These are phyloP conservation scores for Brachylomia viminalis DNA, from an alignment of 2,888 invertebrate species.

Conservation along the genomic window DNA sequence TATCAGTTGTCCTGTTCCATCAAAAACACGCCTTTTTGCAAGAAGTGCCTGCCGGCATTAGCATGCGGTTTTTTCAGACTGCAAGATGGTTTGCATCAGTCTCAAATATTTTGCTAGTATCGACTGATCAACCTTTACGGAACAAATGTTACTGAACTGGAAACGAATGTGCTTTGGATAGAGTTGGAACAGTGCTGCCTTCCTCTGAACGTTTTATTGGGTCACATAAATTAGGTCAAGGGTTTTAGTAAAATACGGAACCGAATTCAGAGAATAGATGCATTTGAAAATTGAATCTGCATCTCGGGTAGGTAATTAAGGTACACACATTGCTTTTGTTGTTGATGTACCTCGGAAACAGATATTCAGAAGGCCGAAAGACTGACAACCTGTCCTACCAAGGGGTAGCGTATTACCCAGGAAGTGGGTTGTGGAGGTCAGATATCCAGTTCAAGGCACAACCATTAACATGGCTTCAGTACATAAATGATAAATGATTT, in stretches of 20 bases:
- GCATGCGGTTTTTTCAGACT: too few species aligned
- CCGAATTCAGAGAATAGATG: not conserved
- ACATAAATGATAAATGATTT: too few species aligned
- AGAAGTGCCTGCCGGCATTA: too few species aligned
- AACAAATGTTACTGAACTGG: constrained; percentile 30
- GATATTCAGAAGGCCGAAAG: not conserved
- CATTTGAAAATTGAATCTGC: not conserved
- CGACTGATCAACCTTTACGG: not conserved
- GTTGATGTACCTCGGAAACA: too few species aligned
- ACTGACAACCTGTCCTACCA: not conserved
- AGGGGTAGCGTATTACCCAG: too few species aligned
- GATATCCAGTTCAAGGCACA: too few species aligned
- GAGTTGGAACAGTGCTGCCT: constrained; percentile 1
- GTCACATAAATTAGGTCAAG: constrained; percentile 27
- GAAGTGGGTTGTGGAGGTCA: too few species aligned
- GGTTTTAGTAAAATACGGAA: not conserved
- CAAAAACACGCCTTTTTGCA: too few species aligned
- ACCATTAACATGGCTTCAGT: too few species aligned
- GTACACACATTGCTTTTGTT: not conserved
- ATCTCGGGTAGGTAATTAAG: not conserved
- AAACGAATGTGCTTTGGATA: constrained; percentile 25
- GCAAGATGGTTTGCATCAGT: too few species aligned
- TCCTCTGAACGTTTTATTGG: constrained; percentile 9
- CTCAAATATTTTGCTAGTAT: not conserved
- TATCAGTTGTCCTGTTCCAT: too few species aligned